These are phyloP conservation scores for Oxyura jamaicensis DNA, from an alignment of 2,113 vertebrate genomes.

Conservation along the genomic window DNA sequence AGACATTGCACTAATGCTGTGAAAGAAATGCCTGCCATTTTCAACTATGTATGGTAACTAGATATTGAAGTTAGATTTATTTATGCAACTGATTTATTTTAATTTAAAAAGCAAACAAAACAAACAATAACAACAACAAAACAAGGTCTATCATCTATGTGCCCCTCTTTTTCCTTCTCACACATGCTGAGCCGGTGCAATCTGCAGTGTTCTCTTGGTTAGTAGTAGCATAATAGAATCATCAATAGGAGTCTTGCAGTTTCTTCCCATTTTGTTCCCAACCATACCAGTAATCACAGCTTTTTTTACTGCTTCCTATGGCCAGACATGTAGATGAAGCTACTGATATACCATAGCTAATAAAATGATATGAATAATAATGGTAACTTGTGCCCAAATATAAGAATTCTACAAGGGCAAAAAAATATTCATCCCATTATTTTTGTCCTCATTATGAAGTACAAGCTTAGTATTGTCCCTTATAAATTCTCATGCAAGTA, in stretches of 20 bases:
- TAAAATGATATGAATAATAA: not conserved
- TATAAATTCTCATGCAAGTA: not conserved
- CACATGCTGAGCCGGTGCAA: not conserved
- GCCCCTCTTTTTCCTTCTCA: not conserved
- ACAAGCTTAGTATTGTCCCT: not conserved
- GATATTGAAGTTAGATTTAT: not conserved
- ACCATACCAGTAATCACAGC: not conserved
- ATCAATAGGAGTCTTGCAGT: not conserved
- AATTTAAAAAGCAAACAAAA: not conserved
- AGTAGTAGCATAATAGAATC: not conserved
- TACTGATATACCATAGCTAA: not conserved
- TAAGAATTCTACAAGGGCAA: not conserved
- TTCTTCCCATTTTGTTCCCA: not conserved
- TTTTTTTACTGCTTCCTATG: not conserved
- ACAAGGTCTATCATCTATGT: not conserved
- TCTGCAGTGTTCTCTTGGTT: not conserved
- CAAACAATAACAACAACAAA: not conserved
- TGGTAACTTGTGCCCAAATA: not conserved
- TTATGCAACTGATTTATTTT: not conserved
- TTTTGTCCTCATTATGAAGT: not conserved
- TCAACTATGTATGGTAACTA: not conserved
- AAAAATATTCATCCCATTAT: not conserved
- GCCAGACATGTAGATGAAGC: not conserved
- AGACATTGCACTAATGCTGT: not conserved
- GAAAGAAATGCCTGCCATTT: not conserved